Evolutionary conservation across 2,888 invertebrate genomes (phyloP), one percentile per base, ranked within the genome.

Genomic region (Pristionchus maxplancki): DNA sequence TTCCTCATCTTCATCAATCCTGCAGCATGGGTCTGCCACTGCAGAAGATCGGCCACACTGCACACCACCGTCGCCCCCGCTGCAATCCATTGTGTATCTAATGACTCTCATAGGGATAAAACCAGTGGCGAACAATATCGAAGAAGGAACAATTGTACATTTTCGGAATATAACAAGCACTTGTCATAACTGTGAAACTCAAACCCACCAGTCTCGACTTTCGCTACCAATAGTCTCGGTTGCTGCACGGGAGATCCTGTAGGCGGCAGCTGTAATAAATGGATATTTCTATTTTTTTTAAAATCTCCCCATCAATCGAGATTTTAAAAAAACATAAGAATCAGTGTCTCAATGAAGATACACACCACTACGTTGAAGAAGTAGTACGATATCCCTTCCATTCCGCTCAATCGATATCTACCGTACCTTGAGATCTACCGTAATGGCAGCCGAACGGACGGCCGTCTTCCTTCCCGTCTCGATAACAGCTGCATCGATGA

Each of bases 31-130:
- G 62, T 8, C 44, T 48, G 37, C 85, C 85, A 85, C 28, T 85
- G 85, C 44, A 85, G 62, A 40, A 85, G 17, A n/a, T 85, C 85
- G 13, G 85, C 17, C 85, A 85, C 62, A 40, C 85, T 64, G 53
- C 50, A 50, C 28, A 85, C 85, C 1, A 85, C 64, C 15, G 85
- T 64, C 9, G 62, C 62, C 11, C 58, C 85, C 9, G 37, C 85
- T 85, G 85, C 64, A 40, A 74, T n/a, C n/a, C n/a, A n/a, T n/a
- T n/a, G n/a, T n/a, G n/a, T n/a, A n/a, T n/a, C n/a, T n/a, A n/a
- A n/a, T n/a, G n/a, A n/a, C n/a, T n/a, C n/a, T n/a, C n/a, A n/a
- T n/a, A n/a, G n/a, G n/a, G n/a, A n/a, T n/a, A n/a, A n/a, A n/a
- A n/a, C n/a, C n/a, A n/a, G n/a, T n/a, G n/a, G n/a, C n/a, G n/a